Evolutionary conservation across 2,888 invertebrate genomes (phyloP).

Genomic region (Sinhomidia bicolor): DNA sequence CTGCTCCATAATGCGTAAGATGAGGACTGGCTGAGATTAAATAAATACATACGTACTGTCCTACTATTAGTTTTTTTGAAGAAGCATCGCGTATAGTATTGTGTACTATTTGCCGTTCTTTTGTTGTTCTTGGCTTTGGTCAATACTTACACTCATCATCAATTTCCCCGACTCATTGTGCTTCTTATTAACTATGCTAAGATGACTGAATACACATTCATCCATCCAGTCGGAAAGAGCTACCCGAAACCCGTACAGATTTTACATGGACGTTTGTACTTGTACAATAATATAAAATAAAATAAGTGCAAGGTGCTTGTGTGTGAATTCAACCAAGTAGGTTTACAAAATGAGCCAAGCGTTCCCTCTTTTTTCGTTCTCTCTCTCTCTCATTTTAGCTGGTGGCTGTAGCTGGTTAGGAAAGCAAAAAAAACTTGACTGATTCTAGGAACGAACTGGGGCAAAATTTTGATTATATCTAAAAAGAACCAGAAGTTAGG

Average conservation of each 20-base stretch:
- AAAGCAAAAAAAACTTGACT: conserved; percentile 46
- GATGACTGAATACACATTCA: neutral
- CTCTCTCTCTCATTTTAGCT: conserved; percentile 55
- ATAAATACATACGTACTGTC: neutral
- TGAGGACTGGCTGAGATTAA: conserved; percentile 60
- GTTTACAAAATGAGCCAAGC: conserved; percentile 60
- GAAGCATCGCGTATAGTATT: neutral
- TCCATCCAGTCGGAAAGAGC: too few relatives aligned
- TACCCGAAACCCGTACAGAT: neutral
- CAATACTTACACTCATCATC: conserved; percentile 60
- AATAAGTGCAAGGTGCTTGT: conserved; percentile 28
- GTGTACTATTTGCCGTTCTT: neutral
- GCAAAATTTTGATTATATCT: conserved; percentile 55
- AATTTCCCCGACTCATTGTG: conserved; percentile 37
- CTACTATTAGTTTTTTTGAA: neutral
- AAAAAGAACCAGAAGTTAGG: neutral
- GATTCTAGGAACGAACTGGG: conserved; percentile 68
- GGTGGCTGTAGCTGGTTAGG: conserved; percentile 63
- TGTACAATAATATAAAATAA: too few relatives aligned
- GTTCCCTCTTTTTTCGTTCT: conserved; percentile 46
- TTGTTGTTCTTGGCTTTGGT: conserved; percentile 60
- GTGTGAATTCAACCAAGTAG: conserved; percentile 59
- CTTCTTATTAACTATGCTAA: neutral
- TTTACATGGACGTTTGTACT: neutral
- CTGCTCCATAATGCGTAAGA: conserved; percentile 63